Percentiles rank a stretch among this genome's conserved stretches.
phyloP scores from a whole-genome alignment of 2,113 vertebrate genomes.

The Stegastes partitus region DNA sequence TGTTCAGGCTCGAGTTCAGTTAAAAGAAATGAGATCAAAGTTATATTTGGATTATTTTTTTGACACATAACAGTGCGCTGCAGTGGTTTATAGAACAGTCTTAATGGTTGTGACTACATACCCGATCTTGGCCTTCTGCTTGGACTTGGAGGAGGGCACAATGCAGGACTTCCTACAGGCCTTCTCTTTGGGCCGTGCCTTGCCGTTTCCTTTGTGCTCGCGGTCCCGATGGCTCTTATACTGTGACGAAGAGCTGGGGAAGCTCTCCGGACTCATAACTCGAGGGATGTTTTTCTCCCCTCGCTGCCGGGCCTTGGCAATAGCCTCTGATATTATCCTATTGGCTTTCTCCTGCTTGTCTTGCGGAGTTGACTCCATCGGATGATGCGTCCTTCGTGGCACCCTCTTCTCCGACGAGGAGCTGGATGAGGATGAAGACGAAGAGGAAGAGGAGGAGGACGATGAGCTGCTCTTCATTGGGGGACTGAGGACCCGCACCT shows the following conservation, averaged over 20 bases:
- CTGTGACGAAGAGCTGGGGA: constrained; percentile 92
- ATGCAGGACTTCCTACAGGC: constrained; percentile 90
- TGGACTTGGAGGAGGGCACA: constrained; percentile 89
- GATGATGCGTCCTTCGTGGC: constrained; percentile 88
- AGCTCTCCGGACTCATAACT: constrained; percentile 98
- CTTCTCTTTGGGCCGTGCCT: constrained; percentile 89
- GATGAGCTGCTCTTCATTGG: constrained; percentile 91
- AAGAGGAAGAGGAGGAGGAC: constrained; percentile 83
- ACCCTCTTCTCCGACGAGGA: constrained; percentile 87
- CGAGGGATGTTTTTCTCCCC: constrained; percentile 98
- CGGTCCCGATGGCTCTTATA: constrained; percentile 85
- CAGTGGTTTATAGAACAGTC: constrained; percentile 7
- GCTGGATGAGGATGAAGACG: constrained; percentile 84
- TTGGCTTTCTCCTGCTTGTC: constrained; percentile 99
- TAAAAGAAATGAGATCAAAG: constrained; percentile 44
- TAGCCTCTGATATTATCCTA: constrained; percentile 98
- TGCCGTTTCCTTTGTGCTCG: constrained; percentile 90
- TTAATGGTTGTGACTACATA: constrained; percentile 75
- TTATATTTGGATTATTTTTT: constrained; percentile 26
- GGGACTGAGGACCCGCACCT: constrained; percentile 92
- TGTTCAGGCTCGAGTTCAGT: constrained; percentile 17
- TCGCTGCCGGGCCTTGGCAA: constrained; percentile 95
- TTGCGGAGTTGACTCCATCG: constrained; percentile 86
- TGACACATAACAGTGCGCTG: not conserved
- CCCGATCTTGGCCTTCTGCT: constrained; percentile 97